A percentile compares a stretch with the other conserved stretches of the same genome.
These are phyloP conservation scores for Conger conger DNA, from an alignment of 2,113 vertebrate species.

Conservation along the genomic window DNA sequence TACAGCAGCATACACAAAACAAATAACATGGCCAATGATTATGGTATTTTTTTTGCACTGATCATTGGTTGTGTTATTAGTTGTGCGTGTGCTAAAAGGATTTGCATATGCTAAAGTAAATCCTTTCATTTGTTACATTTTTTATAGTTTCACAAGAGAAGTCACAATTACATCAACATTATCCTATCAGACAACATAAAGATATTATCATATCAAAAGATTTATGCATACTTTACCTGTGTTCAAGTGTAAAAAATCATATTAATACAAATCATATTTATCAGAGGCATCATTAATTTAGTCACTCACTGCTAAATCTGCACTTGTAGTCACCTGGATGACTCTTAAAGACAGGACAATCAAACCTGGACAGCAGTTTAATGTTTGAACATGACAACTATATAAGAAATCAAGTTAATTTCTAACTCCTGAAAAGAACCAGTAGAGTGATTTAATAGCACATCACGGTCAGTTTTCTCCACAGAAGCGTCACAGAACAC, in stretches of 20 bases:
- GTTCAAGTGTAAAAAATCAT: neutral
- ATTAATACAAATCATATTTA: neutral
- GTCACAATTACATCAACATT: neutral
- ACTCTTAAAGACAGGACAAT: neutral
- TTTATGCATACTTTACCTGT: neutral
- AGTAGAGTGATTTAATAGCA: neutral
- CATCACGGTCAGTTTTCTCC: neutral
- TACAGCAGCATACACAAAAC: too few relatives aligned
- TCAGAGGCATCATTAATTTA: neutral
- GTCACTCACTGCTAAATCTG: neutral
- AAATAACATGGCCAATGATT: too few relatives aligned
- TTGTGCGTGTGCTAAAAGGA: too few relatives aligned
- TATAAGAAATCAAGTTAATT: neutral
- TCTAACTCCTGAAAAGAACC: neutral
- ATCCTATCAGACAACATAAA: neutral
- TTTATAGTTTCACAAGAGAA: neutral
- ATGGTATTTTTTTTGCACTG: too few relatives aligned
- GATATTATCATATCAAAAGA: neutral
- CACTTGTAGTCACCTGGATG: neutral
- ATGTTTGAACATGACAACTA: neutral
- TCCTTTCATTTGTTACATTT: too few relatives aligned
- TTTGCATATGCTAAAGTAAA: too few relatives aligned
- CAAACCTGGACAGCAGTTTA: neutral
- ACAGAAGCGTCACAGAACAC: neutral
- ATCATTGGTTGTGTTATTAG: too few relatives aligned